These are phyloP conservation scores for Pandemis corylana DNA, from an alignment of 2,888 invertebrate genomes.

Conservation along the genomic window DNA sequence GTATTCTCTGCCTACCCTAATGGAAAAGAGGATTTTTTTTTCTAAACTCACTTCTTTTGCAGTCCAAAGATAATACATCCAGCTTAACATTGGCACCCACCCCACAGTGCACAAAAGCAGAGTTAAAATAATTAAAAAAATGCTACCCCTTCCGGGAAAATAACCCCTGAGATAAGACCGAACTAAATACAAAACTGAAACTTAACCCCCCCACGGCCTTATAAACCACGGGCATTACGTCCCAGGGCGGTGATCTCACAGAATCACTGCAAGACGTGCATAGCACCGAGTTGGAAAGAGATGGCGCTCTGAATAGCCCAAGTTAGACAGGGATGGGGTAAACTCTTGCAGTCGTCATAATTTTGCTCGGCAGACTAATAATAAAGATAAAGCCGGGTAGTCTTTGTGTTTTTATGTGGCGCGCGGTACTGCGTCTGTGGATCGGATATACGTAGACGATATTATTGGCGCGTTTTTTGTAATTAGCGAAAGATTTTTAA, in stretches of 20 bases:
- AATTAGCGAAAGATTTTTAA: neutral
- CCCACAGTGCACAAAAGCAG: neutral
- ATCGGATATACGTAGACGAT: constrained; percentile 2
- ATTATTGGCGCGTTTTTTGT: neutral
- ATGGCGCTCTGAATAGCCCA: constrained; percentile 42
- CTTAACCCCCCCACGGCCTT: constrained; percentile 65
- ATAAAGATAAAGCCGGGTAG: constrained; percentile 80
- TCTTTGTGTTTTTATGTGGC: constrained; percentile 40
- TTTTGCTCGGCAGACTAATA: constrained; percentile 85
- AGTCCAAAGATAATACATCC: neutral
- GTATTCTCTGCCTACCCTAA: too few species aligned
- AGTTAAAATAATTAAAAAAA: constrained; percentile 58
- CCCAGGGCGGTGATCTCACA: constrained; percentile 67
- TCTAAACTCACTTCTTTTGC: neutral
- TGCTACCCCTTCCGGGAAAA: constrained; percentile 59
- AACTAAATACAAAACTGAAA: constrained; percentile 67
- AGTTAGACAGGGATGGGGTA: constrained; percentile 53
- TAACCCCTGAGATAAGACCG: constrained; percentile 65
- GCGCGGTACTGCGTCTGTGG: constrained; percentile 10
- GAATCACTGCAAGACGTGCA: constrained; percentile 73
- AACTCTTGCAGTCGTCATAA: constrained; percentile 86
- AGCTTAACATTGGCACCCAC: neutral
- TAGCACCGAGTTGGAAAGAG: constrained; percentile 32
- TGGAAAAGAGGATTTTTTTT: too few species aligned
- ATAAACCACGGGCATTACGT: constrained; percentile 63